Conservation (phyloP, 2,113 vertebrate species). For the Empidonax traillii region DNA sequence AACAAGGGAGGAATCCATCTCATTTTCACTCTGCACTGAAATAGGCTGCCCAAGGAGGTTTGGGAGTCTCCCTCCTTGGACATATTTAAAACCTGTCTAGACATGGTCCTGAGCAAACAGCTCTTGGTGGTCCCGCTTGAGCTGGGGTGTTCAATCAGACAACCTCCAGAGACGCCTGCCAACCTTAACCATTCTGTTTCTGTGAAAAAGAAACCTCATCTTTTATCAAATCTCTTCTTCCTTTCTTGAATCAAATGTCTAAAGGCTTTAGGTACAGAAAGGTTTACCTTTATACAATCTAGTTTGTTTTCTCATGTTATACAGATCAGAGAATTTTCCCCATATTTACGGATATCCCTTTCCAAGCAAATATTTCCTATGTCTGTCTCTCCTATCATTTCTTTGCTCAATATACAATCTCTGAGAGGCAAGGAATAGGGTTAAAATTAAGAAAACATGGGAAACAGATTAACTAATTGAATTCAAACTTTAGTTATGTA, state of each 20-base stretch:
- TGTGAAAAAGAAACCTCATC: neutral
- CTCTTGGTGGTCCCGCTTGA: neutral
- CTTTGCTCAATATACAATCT: neutral
- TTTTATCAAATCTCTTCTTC: neutral
- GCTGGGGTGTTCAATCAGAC: neutral
- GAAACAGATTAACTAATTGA: neutral
- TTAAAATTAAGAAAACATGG: neutral
- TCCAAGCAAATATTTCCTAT: neutral
- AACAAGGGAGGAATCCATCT: neutral
- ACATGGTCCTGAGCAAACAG: neutral
- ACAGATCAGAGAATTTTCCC: neutral
- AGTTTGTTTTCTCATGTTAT: neutral
- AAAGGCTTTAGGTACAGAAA: neutral
- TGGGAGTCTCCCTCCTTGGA: neutral
- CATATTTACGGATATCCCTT: neutral
- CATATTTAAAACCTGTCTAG: neutral
- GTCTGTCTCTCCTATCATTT: neutral
- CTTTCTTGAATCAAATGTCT: neutral
- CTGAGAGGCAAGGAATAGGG: neutral
- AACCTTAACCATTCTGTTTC: neutral
- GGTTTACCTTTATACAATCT: neutral
- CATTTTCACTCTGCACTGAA: accelerated
- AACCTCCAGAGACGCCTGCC: neutral
- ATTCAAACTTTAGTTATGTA: neutral
- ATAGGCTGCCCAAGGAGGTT: neutral